Evolutionary conservation across 2,888 invertebrate species (phyloP).

Genomic region (Diaphora mendica): DNA sequence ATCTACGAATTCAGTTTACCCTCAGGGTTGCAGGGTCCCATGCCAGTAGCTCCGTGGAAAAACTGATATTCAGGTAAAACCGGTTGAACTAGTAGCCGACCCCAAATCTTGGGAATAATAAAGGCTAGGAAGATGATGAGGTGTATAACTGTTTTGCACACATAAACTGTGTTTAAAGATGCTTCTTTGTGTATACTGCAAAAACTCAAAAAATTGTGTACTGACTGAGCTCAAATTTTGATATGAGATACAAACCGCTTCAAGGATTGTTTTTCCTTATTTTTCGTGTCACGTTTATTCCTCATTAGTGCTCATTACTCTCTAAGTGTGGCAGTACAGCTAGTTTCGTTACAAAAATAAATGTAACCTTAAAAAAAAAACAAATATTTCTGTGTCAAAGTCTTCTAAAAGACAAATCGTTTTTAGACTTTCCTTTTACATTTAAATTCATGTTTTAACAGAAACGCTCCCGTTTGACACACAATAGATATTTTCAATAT

Average conservation of each 20-base stretch:
- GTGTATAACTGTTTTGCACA: constrained; percentile 32
- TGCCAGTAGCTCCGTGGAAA: too few relatives aligned
- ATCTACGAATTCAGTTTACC: too few relatives aligned
- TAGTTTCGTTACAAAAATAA: neutral
- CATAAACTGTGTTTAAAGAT: neutral
- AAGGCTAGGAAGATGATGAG: too few relatives aligned
- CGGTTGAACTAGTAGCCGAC: too few relatives aligned
- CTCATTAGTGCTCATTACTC: neutral
- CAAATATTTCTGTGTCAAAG: neutral
- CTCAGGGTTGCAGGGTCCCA: too few relatives aligned
- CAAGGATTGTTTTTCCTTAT: neutral
- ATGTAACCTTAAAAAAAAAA: neutral
- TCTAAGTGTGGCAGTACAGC: neutral
- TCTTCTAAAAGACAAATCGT: neutral
- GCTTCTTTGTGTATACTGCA: neutral
- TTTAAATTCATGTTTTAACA: neutral
- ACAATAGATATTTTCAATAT: neutral
- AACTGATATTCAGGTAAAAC: too few relatives aligned
- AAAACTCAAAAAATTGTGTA: neutral
- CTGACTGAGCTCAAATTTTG: neutral
- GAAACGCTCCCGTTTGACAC: neutral
- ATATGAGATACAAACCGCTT: neutral
- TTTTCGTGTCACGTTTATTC: neutral
- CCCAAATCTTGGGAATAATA: too few relatives aligned
- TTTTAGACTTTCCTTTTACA: neutral